Evolutionary conservation across 2,888 invertebrate species (phyloP), one percentile per base, ranked within the genome.

Genomic region (Macrosoma leucophasiata): DNA sequence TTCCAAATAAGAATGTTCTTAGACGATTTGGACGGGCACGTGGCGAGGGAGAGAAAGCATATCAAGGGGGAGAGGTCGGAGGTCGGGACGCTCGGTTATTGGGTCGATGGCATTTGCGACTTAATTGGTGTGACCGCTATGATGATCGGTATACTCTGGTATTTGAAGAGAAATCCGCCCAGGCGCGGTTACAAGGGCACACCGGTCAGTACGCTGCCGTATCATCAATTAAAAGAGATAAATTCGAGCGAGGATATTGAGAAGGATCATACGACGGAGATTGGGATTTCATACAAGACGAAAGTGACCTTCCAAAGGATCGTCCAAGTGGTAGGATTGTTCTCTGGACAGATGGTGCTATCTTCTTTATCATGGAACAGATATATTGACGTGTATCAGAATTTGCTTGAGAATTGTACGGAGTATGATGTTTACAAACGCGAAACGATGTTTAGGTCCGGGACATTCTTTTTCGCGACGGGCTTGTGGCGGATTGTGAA

Each of bases 11-110:
- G 95, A 47, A 92, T 93, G 46, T 94, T 93, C 75, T 67, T 95
- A 30, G 96, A 96, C 56, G 93, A 94, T 55, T 70, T 96, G 41
- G 96, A 96, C 56, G 96, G 96, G 0, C 92, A 93, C 56, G 92
- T 96, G 2, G 95, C 94, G 1, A 87, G 95, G 39, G 89, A 88
- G 13, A 86, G 91, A 33, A 90, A 90, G 54, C 87, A 93, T 58
- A 88, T 93, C 14, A 87, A 88, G 40, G 93, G 93, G 0, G 93
- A 93, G 64, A 84, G 89, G 13, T 93, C 93, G 0, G 92, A 93
- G 59, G 90, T 94, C n/a, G 93, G 93, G 0, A 89, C 91, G 0
- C 60, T 89, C 1, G 95, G 95, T 0, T 95, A 93, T 57, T 91
- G 91, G 71, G 88, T 95, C 1, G 95, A 95, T 53, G 94, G 94